A percentile compares a stretch with the other conserved stretches of the same genome.
phyloP scores from a whole-genome alignment of 1,140 invertebrate species.

The Megathymus violae region DNA sequence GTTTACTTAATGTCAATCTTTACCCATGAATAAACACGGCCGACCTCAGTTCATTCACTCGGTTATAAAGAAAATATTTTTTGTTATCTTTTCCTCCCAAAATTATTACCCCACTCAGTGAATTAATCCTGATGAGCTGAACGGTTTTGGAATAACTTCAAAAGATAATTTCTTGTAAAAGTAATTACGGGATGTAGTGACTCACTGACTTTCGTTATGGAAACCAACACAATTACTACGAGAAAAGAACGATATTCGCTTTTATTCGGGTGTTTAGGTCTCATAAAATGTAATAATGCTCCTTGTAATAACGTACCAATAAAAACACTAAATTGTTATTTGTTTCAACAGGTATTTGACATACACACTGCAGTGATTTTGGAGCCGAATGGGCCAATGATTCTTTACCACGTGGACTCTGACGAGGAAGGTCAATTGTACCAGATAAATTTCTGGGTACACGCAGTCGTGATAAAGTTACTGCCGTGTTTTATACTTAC shows the following conservation, averaged over 20 bases:
- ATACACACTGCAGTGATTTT: constrained; percentile 70
- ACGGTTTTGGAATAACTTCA: constrained; percentile 1
- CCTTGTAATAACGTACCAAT: neutral
- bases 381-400: constrained; percentile 77
- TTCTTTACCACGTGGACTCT: constrained; percentile 88
- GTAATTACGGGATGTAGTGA: constrained; percentile 23
- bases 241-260: constrained; percentile 20
- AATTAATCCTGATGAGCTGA: too few species aligned
- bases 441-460: constrained; percentile 92
- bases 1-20: constrained; percentile 21
- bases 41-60: constrained; percentile 23
- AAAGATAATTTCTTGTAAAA: constrained; percentile 18
- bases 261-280: constrained; percentile 22
- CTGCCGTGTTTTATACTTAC: constrained; percentile 93
- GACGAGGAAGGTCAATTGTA: constrained; percentile 85
- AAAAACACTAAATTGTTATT: constrained; percentile 1
- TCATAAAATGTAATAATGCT: constrained; percentile 11
- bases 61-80: constrained; percentile 20
- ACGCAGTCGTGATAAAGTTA: constrained; percentile 93
- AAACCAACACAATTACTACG: constrained; percentile 7
- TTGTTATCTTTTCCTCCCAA: neutral
- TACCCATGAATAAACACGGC: constrained; percentile 17
- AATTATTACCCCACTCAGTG: constrained; percentile 1
- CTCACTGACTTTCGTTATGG: constrained; percentile 11
- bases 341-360: constrained; percentile 66